Evolutionary conservation across 2,797 vertebrate species (phyloP).

Genomic region (Diplodus puntazzo): DNA sequence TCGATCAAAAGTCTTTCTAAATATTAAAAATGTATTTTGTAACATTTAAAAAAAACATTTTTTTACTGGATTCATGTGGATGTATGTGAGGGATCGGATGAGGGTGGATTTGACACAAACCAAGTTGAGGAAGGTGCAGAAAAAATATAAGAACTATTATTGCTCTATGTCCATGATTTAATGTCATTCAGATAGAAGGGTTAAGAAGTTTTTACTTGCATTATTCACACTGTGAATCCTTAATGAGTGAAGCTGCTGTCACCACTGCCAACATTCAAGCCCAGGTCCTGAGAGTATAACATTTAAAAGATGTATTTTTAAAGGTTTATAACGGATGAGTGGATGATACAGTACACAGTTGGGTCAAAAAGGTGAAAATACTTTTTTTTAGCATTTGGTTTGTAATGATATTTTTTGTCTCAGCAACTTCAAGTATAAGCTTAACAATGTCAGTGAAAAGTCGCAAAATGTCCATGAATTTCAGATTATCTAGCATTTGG

Average conservation of each 20-base stretch:
- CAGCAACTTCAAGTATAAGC: no score
- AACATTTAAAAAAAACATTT: no score
- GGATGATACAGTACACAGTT: no score
- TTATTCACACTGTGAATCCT: not conserved
- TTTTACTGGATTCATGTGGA: not conserved
- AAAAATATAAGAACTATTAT: not conserved
- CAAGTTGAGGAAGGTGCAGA: not conserved
- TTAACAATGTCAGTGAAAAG: no score
- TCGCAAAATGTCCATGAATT: no score
- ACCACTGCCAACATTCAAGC: slow-evolving; percentile 2
- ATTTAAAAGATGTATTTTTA: slow-evolving; percentile 5
- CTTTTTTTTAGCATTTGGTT: no score
- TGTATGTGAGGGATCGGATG: not conserved
- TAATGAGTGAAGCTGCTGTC: not conserved
- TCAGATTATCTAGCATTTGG: no score
- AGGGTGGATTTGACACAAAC: not conserved
- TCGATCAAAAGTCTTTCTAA: not conserved
- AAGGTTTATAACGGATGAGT: not conserved
- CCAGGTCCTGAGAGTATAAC: slow-evolving; percentile 1
- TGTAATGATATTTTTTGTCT: no score
- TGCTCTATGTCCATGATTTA: not conserved
- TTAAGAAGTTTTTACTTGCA: not conserved
- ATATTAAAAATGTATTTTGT: not conserved
- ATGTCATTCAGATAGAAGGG: not conserved
- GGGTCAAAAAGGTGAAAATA: no score